A percentile compares a stretch with the other conserved stretches of the same genome.
Evolutionary conservation across 2,113 vertebrate species (phyloP).

Genomic region (Pionites leucogaster): DNA sequence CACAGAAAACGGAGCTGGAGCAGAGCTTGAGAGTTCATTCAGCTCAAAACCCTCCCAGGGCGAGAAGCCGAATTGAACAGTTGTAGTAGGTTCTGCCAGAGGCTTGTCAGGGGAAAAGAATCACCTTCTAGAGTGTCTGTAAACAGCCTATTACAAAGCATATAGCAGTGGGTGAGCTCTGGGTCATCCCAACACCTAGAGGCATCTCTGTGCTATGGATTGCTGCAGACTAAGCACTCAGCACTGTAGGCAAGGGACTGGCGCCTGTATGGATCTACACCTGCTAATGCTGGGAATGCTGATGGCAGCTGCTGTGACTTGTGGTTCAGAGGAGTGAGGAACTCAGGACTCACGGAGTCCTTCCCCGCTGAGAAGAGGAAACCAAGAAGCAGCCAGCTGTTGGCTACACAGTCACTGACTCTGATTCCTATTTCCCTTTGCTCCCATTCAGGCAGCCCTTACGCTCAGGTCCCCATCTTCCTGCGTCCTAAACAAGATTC

Average conservation of each 20-base stretch:
- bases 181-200: neutral
- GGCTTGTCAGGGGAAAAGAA: rapidly evolving
- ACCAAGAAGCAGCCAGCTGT: neutral
- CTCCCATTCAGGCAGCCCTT: constrained; percentile 35
- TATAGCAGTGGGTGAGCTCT: neutral
- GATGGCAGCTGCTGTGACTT: neutral
- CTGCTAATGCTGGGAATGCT: rapidly evolving
- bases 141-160: neutral
- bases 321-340: neutral
- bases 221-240: neutral
- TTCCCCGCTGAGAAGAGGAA: neutral
- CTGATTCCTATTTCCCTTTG: neutral
- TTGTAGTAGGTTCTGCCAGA: neutral
- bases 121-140: too few relatives aligned
- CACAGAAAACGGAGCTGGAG: neutral
- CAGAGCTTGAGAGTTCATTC: neutral
- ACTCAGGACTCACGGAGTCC: rapidly evolving
- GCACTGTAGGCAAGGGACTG: neutral
- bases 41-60: neutral
- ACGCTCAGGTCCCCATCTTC: constrained; percentile 59
- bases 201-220: neutral
- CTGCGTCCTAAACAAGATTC: constrained; percentile 26
- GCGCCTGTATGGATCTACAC: neutral
- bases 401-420: neutral
- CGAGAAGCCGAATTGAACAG: neutral